Evolutionary conservation across 2,888 invertebrate species (phyloP), one percentile per base, ranked within the genome.

Genomic region (Anthrax anthrax): DNA sequence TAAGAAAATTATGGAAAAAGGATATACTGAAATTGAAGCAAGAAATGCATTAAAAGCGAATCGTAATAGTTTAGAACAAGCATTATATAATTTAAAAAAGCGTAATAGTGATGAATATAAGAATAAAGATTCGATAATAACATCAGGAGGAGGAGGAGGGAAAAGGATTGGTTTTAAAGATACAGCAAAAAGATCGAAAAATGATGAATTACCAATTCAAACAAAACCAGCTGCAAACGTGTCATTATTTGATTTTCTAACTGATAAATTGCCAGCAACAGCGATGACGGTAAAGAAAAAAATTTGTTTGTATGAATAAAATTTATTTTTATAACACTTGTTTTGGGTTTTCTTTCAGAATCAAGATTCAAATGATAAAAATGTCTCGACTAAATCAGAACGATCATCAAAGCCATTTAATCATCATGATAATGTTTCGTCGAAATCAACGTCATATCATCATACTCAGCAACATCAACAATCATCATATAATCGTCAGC

Each of bases 171-270:
- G 48, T 4, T 38, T 39, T 10, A 47, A 45, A 36, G 48, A 48
- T 16, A 16, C 32, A 6, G n/a, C n/a, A n/a, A 50, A 50, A 19
- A 48, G 46, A 2, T 54, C 48, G 51, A 53, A 70, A 43, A 64
- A 65, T 46, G 75, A 76, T 50, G 74, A 74, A 38, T 77, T 78
- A 49, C 73, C 73, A 43, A 70, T 73, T 32, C 72, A 72, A 2
- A 73, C 78, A 9, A 87, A 85, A 63, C 87, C 88, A 1, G 80
- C 84, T 13, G 82, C 81, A 39, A 83, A 81, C 67, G 80, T 87
- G 2, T 85, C 84, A 0, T 67, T 88, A 3, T 88, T 87, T 64
- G 84, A 85, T 63, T 88, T 86, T 61, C 72, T 88, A 10, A 86
- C 87, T 61, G 80, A 84, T 57, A 88, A 87, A 68, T 67, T 88